Evolutionary conservation across 2,888 invertebrate genomes (phyloP).

Genomic region (Lucinisca nassula): DNA sequence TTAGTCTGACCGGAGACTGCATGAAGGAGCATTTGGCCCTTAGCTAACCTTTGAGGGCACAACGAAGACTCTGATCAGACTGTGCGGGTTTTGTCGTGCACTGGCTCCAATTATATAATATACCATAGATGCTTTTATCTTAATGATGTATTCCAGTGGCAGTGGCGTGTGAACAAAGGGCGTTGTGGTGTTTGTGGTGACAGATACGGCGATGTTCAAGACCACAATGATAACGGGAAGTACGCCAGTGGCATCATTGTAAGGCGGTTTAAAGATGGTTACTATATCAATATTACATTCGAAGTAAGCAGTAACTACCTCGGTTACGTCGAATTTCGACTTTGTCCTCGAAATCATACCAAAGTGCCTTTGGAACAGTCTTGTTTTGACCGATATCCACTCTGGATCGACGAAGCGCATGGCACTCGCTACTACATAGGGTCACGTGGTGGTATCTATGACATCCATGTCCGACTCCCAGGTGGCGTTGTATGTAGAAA

Average conservation of each 20-base stretch:
- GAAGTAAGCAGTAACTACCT: constrained; percentile 86
- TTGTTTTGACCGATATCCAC: constrained; percentile 84
- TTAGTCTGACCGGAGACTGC: no score
- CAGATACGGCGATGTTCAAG: constrained; percentile 89
- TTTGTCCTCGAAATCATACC: constrained; percentile 84
- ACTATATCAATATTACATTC: constrained; percentile 84
- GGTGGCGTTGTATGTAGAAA: constrained; percentile 83
- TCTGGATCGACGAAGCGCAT: constrained; percentile 81
- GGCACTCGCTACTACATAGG: constrained; percentile 75
- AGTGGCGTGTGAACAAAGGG: constrained; percentile 89
- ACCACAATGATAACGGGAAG: constrained; percentile 85
- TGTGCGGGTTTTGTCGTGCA: no score
- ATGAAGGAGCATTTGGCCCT: no score
- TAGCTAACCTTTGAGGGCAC: no score
- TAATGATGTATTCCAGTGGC: constrained; percentile 78
- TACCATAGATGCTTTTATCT: no score
- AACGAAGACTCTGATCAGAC: no score
- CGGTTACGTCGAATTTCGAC: constrained; percentile 87
- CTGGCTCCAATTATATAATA: background rate
- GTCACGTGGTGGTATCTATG: constrained; percentile 75
- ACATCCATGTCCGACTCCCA: constrained; percentile 81
- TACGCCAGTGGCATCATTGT: constrained; percentile 85
- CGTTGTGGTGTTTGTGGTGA: constrained; percentile 97
- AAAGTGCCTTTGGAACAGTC: constrained; percentile 80
- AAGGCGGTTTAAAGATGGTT: constrained; percentile 83